A percentile compares a stretch with the other conserved stretches of the same genome.
Evolutionary conservation across 2,797 vertebrate species (phyloP).

Genomic region (Falco concolor): DNA sequence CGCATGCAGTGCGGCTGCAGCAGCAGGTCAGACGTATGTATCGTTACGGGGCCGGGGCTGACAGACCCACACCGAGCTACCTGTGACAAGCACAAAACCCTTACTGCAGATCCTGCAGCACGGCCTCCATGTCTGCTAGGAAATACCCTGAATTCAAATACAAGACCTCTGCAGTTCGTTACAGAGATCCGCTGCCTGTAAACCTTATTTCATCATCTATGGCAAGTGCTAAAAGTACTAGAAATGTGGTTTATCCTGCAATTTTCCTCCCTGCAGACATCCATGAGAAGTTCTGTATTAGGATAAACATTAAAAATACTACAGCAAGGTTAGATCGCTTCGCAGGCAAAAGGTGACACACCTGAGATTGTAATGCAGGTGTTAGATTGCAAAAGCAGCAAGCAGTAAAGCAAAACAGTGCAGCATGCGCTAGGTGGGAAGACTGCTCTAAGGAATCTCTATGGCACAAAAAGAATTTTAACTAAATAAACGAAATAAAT

Average conservation of each 20-base stretch:
- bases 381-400: neutral
- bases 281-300: neutral
- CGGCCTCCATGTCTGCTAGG: neutral
- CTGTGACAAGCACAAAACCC: neutral
- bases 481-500: constrained; percentile 29
- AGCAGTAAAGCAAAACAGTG: constrained; percentile 56
- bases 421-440: neutral
- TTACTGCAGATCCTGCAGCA: neutral
- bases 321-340: neutral
- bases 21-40: neutral
- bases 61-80: neutral
- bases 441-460: neutral
- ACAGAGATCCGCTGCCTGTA: neutral
- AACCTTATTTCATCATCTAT: neutral
- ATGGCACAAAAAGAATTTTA: neutral
- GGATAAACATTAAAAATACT: constrained; percentile 14
- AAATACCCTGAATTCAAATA: neutral
- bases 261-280: constrained; percentile 8
- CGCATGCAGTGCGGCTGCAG: accelerated
- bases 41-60: accelerated
- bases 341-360: neutral
- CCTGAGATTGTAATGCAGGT: neutral
- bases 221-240: neutral
- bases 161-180: neutral
- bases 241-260: neutral